Base-by-base conservation (phyloP, 2,888 invertebrate genomes). In the Papilio gigon region DNA sequence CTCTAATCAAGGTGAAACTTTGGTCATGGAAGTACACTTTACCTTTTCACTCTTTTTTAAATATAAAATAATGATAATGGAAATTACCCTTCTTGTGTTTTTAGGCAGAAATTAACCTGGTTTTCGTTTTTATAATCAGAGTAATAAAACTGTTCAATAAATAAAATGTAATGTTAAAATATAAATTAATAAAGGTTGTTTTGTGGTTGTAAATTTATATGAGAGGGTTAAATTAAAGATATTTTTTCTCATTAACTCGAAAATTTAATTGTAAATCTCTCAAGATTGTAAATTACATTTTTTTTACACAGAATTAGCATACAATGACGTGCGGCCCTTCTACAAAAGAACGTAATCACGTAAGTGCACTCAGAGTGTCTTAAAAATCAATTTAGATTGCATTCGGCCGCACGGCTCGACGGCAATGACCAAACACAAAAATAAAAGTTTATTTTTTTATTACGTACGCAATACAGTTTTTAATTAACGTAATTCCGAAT, bases 311-410 rank as follows among this genome's bases (percentile, higher is more conserved):
- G 25, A 60, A 37, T 60, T 60, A 60, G 25, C 60, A 60, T 60
- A 60, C 40, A 56, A 56, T 60, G 40, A n/a, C n/a, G 60, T 40
- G 25, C 60, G 37, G 60, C 37, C 40, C 25, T 25, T 40, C 40
- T 60, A 60, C 22, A 40, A 22, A 37, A n/a, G n/a, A 40, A 40
- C 22, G 40, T 60, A 60, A 60, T 60, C 40, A 37, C n/a, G 22
- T 40, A 60, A 60, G 40, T 60, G 60, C 60, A 60, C 60, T 60
- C 22, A 40, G 40, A n/a, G 22, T 37, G n/a, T 9, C 25, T 60
- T 40, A 60, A 40, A 40, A 35, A 40, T 37, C 60, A 60, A 60
- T 60, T 60, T 37, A 60, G 37, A 40, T 60, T 37, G 58, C 53
- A 53, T 30, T n/a, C 53, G 53, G 30, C 53, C 53, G 27, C 30